Evolutionary conservation across 1,140 invertebrate genomes (phyloP), one percentile per base, ranked within the genome.

Genomic region (Camponotus vicinus): DNA sequence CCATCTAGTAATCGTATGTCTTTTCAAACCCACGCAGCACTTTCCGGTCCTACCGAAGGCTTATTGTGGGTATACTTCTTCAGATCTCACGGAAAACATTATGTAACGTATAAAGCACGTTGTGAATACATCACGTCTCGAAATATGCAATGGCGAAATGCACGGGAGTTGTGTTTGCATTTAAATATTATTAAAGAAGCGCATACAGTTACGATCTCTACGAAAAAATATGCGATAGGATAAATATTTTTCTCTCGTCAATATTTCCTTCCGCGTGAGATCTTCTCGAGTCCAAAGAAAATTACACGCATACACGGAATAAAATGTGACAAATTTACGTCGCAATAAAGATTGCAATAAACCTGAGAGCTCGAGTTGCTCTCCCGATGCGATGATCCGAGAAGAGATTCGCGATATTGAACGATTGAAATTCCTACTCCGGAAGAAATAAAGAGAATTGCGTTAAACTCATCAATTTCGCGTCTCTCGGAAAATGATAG

Each of bases 391-490:
- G 32, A 8, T 61, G 73, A 78, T 52, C 66, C 18, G 32, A 11
- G 3, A 27, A 67, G 42, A 34, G 32, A 67, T 2, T 78, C 61
- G 42, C 7, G 42, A 52, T 67, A 55, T 45, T 13, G n/a, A 78
- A 18, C 42, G 76, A 78, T 66, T 78, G 76, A 78, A 66, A 78
- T 52, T 79, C 66, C 32, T 79, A 49, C 49, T 52, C 13, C 32
- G 52, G n/a, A 34, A 45, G 27, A 27, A 27, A 49, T 66, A 42
- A 78, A 78, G 63, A 52, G 76, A 42, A 79, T 49, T 79, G 42
- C 76, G 32, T 79, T 79, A 27, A 78, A 45, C 11, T n/a, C 18
- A 78, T 42, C 42, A 63, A 67, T 79, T 79, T 42, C 21, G 66
- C 61, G 67, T 79, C 49, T 32, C 63, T 49, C 21, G 27, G 4